A percentile compares a stretch with the other conserved stretches of the same genome.
These are phyloP conservation scores for Eublepharis macularius DNA, from an alignment of 2,113 vertebrate genomes.

Conservation along the genomic window DNA sequence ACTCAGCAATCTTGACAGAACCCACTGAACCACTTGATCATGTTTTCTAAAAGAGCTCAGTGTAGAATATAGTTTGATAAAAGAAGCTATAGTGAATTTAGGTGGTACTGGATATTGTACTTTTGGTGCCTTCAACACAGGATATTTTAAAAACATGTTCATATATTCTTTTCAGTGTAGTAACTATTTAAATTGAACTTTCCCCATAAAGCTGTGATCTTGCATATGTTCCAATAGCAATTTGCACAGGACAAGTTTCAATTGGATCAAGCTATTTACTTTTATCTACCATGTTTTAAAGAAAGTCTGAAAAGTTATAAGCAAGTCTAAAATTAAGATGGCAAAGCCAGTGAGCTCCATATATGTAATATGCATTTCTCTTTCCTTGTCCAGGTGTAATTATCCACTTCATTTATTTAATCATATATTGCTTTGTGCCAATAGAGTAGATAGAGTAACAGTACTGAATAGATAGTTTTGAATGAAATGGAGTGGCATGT, in stretches of 20 bases:
- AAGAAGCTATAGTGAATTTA: neutral
- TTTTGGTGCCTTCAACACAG: neutral
- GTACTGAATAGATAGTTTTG: no score
- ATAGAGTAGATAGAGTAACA: neutral
- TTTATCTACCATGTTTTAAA: neutral
- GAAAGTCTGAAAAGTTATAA: neutral
- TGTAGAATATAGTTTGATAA: neutral
- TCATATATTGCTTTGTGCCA: neutral
- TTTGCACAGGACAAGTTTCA: neutral
- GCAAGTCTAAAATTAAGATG: neutral
- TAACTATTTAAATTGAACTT: neutral
- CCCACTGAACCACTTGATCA: neutral
- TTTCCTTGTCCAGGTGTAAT: neutral
- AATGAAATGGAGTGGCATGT: neutral
- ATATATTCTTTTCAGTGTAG: no score
- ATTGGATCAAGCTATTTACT: neutral
- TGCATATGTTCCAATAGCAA: neutral
- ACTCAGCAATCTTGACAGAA: neutral
- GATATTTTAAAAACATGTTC: neutral
- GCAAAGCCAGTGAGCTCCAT: neutral
- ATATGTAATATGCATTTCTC: neutral
- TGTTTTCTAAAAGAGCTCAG: slow-evolving; percentile 1
- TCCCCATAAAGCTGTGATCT: neutral
- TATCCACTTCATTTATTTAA: neutral
- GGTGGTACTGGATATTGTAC: neutral